Evolutionary conservation across 2,797 vertebrate genomes (phyloP).

Genomic region (Miichthys miiuy): DNA sequence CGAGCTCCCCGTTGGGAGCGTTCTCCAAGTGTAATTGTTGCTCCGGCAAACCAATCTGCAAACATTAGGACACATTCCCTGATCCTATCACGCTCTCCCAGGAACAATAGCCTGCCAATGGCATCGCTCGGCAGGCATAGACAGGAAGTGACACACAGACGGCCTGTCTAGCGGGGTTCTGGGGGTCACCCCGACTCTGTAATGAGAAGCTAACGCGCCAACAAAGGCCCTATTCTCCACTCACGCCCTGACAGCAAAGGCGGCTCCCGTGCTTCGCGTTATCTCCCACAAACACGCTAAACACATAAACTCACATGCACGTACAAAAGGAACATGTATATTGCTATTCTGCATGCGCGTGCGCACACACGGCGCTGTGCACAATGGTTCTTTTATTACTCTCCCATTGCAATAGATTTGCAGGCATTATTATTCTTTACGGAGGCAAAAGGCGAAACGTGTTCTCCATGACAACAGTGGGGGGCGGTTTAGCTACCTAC

Average conservation of each 20-base stretch:
- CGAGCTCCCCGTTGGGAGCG: constrained; percentile 64
- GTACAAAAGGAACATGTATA: constrained; percentile 68
- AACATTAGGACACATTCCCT: constrained; percentile 83
- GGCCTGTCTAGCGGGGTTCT: constrained; percentile 73
- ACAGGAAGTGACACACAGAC: constrained; percentile 85
- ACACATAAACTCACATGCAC: constrained; percentile 56
- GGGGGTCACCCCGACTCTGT: constrained; percentile 77
- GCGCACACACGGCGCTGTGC: background rate
- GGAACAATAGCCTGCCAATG: constrained; percentile 82
- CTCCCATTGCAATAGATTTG: constrained; percentile 59
- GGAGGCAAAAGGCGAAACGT: constrained; percentile 53
- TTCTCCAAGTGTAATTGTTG: constrained; percentile 80
- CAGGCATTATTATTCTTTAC: constrained; percentile 75
- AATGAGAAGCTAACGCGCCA: constrained; percentile 72
- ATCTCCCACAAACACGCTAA: constrained; percentile 81
- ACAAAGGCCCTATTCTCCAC: constrained; percentile 79
- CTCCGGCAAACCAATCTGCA: constrained; percentile 82
- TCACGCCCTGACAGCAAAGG: constrained; percentile 28
- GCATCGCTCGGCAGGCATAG: constrained; percentile 61
- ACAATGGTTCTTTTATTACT: constrained; percentile 66
- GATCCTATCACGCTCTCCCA: constrained; percentile 77
- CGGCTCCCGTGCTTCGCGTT: constrained; percentile 52
- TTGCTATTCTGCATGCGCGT: constrained; percentile 13
- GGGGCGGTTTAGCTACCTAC: constrained; percentile 28
- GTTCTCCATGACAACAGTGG: constrained; percentile 74